phyloP scores from a whole-genome alignment of 2,888 invertebrate genomes.

The Tetramorium bicarinatum region DNA sequence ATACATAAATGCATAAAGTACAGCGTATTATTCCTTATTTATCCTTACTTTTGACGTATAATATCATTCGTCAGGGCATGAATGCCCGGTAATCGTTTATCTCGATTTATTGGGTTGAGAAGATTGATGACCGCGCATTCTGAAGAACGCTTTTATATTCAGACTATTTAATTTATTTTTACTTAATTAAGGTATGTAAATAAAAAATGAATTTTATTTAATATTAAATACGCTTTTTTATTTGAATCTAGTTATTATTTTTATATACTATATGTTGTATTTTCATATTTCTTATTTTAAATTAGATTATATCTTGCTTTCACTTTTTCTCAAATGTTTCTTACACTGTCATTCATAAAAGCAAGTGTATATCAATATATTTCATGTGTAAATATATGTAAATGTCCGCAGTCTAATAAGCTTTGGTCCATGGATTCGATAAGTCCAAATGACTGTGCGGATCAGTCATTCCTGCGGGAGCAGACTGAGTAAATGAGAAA shows the following conservation, averaged over 20 bases:
- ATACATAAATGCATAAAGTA: constrained; percentile 56
- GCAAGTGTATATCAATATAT: background rate
- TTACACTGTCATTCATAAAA: background rate
- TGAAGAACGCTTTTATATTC: background rate
- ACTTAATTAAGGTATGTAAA: background rate
- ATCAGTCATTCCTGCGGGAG: background rate
- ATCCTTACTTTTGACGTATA: constrained; percentile 38
- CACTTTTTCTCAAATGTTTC: background rate
- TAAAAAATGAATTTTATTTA: background rate
- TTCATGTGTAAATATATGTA: background rate
- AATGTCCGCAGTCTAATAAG: background rate
- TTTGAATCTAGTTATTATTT: background rate
- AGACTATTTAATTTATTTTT: background rate
- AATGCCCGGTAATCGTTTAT: constrained; percentile 38
- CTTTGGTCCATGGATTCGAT: background rate
- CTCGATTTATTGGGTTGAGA: constrained; percentile 16
- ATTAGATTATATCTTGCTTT: background rate
- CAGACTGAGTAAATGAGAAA: background rate
- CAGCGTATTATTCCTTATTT: background rate
- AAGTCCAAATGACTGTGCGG: background rate
- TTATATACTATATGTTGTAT: no score
- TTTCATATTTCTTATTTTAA: background rate
- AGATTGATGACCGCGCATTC: constrained; percentile 18
- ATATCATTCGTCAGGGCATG: constrained; percentile 38
- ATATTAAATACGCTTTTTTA: background rate